Evolutionary conservation across 1,140 invertebrate species (phyloP).

Genomic region (Brachionus sp.): DNA sequence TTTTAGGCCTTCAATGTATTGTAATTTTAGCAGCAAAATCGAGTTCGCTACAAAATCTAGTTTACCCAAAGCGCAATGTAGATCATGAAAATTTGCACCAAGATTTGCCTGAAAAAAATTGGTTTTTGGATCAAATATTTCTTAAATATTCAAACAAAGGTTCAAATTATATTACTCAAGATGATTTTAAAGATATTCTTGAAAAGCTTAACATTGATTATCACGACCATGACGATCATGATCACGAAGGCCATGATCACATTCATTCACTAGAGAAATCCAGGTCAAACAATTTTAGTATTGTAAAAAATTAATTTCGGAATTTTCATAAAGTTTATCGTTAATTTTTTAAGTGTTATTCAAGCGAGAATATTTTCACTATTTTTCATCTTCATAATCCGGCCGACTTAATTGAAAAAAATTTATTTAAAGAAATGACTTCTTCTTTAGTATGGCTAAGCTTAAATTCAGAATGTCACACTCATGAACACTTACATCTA

Average conservation of each 20-base stretch:
- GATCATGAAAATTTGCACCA: not conserved
- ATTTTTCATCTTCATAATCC: slow-evolving; percentile 2
- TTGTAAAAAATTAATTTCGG: not conserved
- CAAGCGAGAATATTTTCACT: not conserved
- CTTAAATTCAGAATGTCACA: not conserved
- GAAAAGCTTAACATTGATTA: not conserved
- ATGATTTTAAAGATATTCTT: slow-evolving; percentile 8
- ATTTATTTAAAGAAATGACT: not conserved
- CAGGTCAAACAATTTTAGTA: not conserved
- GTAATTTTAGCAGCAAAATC: not conserved
- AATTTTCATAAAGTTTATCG: not conserved
- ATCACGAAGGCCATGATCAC: slow-evolving; percentile 29
- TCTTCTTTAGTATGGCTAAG: slow-evolving; percentile 24
- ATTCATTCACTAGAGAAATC: not conserved
- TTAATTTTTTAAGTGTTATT: slow-evolving; percentile 32
- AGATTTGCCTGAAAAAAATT: not conserved
- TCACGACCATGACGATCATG: slow-evolving; percentile 15
- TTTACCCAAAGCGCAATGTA: not conserved
- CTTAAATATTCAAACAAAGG: not conserved
- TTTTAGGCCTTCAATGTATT: not conserved
- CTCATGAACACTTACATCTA: not conserved
- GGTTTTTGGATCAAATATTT: slow-evolving; percentile 22
- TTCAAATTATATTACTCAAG: not conserved
- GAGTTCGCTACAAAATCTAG: not conserved
- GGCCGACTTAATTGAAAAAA: not conserved